Evolutionary conservation across 2,888 invertebrate genomes (phyloP).

Genomic region (Nesidiocoris tenuis): DNA sequence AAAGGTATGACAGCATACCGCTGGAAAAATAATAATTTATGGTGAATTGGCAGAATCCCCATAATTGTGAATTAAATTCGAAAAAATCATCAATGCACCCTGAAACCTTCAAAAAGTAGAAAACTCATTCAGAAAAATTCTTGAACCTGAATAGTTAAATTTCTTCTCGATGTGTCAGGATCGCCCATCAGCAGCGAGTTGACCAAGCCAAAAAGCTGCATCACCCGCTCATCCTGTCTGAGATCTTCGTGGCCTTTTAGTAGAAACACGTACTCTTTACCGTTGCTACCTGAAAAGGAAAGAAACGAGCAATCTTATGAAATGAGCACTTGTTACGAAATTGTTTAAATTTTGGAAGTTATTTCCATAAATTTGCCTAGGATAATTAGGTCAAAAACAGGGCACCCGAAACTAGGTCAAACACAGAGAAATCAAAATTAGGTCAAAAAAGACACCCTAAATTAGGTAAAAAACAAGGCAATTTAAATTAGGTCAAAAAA

Average conservation of each 20-base stretch:
- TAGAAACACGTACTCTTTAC: conserved; percentile 96
- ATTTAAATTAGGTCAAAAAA: too few relatives aligned
- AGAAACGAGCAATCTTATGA: neutral
- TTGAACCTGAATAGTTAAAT: conserved; percentile 65
- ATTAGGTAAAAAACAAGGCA: too few relatives aligned
- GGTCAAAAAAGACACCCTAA: too few relatives aligned
- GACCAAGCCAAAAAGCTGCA: conserved; percentile 95
- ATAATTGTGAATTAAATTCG: too few relatives aligned
- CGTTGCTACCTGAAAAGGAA: conserved; percentile 77
- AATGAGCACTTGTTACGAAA: too few relatives aligned
- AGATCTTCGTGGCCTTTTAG: conserved; percentile 97
- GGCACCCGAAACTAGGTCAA: too few relatives aligned
- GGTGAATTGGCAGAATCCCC: neutral
- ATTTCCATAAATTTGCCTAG: too few relatives aligned
- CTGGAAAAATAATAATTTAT: conserved; percentile 54
- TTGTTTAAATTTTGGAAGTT: too few relatives aligned
- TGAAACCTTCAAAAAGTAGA: neutral
- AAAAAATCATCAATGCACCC: too few relatives aligned
- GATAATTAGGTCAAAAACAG: too few relatives aligned
- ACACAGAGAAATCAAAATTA: too few relatives aligned
- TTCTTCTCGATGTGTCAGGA: conserved; percentile 90
- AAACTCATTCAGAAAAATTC: too few relatives aligned
- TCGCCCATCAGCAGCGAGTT: conserved; percentile 93
- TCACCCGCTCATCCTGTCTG: conserved; percentile 96
- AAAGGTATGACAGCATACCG: conserved; percentile 97